Base-by-base conservation (phyloP, 2,113 vertebrate genomes). In the Ceratotherium simum region DNA sequence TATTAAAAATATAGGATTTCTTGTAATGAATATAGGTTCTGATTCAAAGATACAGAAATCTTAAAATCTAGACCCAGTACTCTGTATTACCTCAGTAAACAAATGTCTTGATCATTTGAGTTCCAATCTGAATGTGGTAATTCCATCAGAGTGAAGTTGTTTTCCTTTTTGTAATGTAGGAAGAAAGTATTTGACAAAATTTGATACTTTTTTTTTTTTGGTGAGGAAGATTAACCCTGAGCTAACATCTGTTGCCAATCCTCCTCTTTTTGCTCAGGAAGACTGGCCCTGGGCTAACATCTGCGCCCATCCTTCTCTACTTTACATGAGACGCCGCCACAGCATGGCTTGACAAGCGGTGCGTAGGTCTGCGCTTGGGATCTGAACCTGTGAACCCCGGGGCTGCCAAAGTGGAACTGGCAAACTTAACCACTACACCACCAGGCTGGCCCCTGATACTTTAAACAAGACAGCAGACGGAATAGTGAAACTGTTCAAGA, bases 121-220 rank as follows among this genome's bases (percentile, higher is more conserved):
- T 91, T 90, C 25, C 33, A 25, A 4, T 72, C 21, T 5, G 23
- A 96, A 81, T 42, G 21, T 78, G 31, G 17, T 31, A 67, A 96
- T 79, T 82, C 17, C 12, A 58, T 18, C 60, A 18, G 5, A 39
- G 0, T 11, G 9, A 75, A 92, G 14, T 36, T 60, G 14, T 56
- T 95, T 84, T 86, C 54, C 31, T 73, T 96, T 86, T 60, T 78
- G 2, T 48, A 84, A 92, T 8, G 85, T 94, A 48, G 39, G 7
- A 86, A 84, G 42, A 9, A 84, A 39, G 1, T 58, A 7, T 79
- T 70, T 70, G 25, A 54, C 60, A 51, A 83, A 83, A 87, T 64
- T 65, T 78, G 18, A 80, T 73, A 83, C 31, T 94, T 85, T 31
- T 42, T 42, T 42, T 42, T 42, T 42, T 42, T 42, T 42, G 42